Evolutionary conservation across 2,888 invertebrate species (phyloP).

Genomic region (Iphiclides podalirius): DNA sequence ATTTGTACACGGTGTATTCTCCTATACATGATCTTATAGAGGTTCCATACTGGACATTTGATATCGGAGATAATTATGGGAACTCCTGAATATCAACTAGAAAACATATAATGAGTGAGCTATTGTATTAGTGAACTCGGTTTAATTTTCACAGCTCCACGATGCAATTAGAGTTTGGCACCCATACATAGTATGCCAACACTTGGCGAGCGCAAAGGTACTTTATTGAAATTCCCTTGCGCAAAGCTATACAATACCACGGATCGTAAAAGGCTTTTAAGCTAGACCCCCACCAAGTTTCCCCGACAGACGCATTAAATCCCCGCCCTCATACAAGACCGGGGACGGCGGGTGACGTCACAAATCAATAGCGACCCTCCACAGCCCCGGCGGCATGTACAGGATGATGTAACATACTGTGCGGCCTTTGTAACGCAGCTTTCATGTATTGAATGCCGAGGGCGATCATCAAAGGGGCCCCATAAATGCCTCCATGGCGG

Average conservation of each 20-base stretch:
- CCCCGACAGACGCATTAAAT: constrained; percentile 7
- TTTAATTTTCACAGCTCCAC: too few species aligned
- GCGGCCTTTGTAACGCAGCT: constrained; percentile 25
- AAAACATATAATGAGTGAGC: too few species aligned
- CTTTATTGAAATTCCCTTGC: too few species aligned
- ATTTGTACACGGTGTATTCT: too few species aligned
- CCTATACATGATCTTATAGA: too few species aligned
- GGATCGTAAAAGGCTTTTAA: background rate
- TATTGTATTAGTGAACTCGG: too few species aligned
- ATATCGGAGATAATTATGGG: too few species aligned
- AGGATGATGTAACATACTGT: constrained; percentile 37
- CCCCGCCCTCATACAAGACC: constrained; percentile 27
- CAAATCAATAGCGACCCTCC: constrained; percentile 37
- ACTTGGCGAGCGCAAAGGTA: too few species aligned
- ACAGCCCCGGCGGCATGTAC: constrained; percentile 16
- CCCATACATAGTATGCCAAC: too few species aligned
- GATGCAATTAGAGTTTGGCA: too few species aligned
- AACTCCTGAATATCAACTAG: too few species aligned
- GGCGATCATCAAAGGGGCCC: constrained; percentile 24
- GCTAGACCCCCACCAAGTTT: background rate
- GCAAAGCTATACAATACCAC: background rate
- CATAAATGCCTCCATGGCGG: constrained; percentile 6
- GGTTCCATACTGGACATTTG: too few species aligned
- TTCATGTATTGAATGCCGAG: constrained; percentile 30
- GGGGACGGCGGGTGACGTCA: constrained; percentile 41